Base-by-base conservation (phyloP, 2,888 invertebrate species). In the Pteria penguin region DNA sequence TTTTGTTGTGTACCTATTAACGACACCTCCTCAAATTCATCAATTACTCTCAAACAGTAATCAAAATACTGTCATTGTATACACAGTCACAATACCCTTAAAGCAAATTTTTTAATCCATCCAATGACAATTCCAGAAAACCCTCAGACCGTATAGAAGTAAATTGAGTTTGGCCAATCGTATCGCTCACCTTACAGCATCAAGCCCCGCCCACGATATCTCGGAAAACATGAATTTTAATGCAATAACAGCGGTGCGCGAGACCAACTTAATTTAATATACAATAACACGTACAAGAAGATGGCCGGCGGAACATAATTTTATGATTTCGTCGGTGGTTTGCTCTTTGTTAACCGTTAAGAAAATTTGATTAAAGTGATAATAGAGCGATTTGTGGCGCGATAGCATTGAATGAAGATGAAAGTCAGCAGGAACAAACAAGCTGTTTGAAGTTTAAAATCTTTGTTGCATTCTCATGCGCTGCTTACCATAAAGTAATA, bases 321-420 rank as follows among this genome's bases (percentile, higher is more conserved):
- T 22, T 27, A n/a, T 26, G 22, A 60, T 45, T 45, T 45, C 18
- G 45, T 45, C 45, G 45, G 45, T 45, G 45, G 45, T 45, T 8
- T 8, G 11, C 57, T 33, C 68, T 57, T 68, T 68, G 55, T 57
- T 31, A 52, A 68, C 68, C 68, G 68, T 68, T 68, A 68, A 55
- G 63, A 57, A 68, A 29, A 68, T 68, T 68, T 29, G 55, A 36
- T 58, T 24, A 68, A 67, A 68, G 52, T 68, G 68, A 68, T 68
- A 68, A 68, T 31, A 32, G 31, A 24, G 32, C 55, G 68, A 68
- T 68, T 52, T 14, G 54, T 36, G 11, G n/a, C n/a, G 2, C 26
- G 26, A 65, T 36, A 65, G 22, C 4, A 29, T 18, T 26, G 26
- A 60, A 29, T 18, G 27, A 60, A 24, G 24, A 60, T 60, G 22